Percentiles rank a stretch among this genome's conserved stretches.
These are phyloP conservation scores for Squalus acanthias DNA, from an alignment of 2,797 vertebrate species.

Conservation along the genomic window DNA sequence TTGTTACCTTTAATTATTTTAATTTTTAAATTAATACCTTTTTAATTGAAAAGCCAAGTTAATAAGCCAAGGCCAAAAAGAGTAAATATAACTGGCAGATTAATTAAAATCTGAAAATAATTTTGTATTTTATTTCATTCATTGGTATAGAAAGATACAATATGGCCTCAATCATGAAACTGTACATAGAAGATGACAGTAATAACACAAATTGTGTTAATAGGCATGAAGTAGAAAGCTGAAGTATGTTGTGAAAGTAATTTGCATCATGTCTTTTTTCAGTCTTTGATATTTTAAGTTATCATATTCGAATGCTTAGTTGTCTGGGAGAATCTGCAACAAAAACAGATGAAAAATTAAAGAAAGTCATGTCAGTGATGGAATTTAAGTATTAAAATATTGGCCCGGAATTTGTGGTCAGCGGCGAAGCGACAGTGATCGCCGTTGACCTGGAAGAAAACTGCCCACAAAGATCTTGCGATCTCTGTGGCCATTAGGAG, in stretches of 20 bases:
- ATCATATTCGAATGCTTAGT: neutral
- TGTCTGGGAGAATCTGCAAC: neutral
- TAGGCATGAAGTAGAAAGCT: neutral
- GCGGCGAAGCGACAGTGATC: no score
- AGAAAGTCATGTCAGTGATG: neutral
- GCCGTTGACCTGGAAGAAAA: no score
- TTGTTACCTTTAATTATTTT: neutral
- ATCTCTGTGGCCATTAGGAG: no score
- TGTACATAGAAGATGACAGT: neutral
- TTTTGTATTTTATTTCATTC: neutral
- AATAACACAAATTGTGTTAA: neutral
- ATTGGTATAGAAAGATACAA: neutral
- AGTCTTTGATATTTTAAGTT: neutral
- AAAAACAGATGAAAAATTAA: neutral
- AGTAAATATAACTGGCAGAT: neutral
- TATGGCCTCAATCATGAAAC: neutral
- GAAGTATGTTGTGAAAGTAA: neutral
- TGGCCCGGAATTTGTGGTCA: no score
- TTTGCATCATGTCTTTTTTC: neutral
- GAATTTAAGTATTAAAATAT: neutral
- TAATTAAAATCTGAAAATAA: neutral
- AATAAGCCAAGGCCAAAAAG: neutral
- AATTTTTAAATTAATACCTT: neutral
- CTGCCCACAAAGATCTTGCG: no score
- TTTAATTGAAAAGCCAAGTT: neutral